phyloP scores from a whole-genome alignment of 2,113 vertebrate genomes.

The Cranoglanis bouderius region DNA sequence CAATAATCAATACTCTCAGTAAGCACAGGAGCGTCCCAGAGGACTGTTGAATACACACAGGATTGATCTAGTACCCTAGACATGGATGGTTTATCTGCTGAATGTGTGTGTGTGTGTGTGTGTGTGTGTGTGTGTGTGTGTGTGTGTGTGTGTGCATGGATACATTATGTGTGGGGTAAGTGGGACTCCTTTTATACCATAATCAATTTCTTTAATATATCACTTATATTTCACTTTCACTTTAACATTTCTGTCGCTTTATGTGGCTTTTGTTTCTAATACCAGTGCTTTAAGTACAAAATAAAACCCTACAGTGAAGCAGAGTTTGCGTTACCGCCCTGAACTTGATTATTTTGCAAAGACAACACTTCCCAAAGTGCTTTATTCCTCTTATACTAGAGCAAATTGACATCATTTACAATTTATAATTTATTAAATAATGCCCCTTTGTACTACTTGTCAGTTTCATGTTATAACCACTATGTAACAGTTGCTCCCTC shows the following conservation, averaged over 20 bases:
- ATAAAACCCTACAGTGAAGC: not conserved
- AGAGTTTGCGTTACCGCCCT: not conserved
- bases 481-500: no score
- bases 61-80: constrained; percentile 41
- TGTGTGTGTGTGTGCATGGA: not conserved
- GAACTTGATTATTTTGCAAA: not conserved
- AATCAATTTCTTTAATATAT: constrained; percentile 1
- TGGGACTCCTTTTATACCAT: not conserved
- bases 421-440: not conserved
- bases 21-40: constrained; percentile 21
- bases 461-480: not conserved
- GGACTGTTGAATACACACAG: constrained; percentile 48
- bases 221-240: constrained; percentile 11
- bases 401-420: not conserved
- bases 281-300: not conserved
- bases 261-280: not conserved
- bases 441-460: not conserved
- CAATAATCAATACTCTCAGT: constrained; percentile 56
- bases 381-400: not conserved
- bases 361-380: not conserved
- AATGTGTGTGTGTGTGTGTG: not conserved
- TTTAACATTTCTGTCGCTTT: not conserved
- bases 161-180: not conserved
- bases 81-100: constrained; percentile 1
- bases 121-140: not conserved